Conservation (phyloP, 2,888 invertebrate species). For the Biston betularia region DNA sequence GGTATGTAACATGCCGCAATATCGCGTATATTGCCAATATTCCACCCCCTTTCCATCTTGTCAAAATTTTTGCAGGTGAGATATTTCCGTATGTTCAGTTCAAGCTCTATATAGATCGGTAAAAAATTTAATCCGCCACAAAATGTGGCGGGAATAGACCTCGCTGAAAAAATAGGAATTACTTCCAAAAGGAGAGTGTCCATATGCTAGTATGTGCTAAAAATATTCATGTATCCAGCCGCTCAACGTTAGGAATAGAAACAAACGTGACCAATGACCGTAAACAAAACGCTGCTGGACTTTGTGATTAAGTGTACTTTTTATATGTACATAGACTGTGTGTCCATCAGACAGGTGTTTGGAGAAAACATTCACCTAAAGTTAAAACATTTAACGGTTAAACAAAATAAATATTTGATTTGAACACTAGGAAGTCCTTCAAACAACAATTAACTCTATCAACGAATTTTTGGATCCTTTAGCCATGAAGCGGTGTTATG, state of each 20-base stretch:
- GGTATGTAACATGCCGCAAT: constrained; percentile 47
- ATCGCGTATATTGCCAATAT: constrained; percentile 52
- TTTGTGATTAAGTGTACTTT: constrained; percentile 15
- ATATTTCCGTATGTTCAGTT: constrained; percentile 38
- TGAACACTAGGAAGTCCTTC: no score
- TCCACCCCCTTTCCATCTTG: constrained; percentile 39
- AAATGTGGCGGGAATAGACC: no score
- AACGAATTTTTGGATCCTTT: no score
- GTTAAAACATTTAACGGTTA: no score
- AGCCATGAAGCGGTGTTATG: no score
- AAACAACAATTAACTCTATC: no score
- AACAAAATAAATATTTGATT: no score
- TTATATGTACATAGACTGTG: not conserved
- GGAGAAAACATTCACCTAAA: no score
- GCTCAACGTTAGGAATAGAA: constrained; percentile 27
- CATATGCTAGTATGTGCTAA: not conserved
- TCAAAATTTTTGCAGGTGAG: constrained; percentile 53
- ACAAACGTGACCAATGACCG: constrained; percentile 24
- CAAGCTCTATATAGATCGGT: constrained; percentile 16
- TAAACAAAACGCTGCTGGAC: constrained; percentile 21
- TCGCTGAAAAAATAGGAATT: no score
- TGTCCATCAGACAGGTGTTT: constrained; percentile 1
- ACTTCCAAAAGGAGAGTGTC: no score
- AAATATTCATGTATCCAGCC: constrained; percentile 15
- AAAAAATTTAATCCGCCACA: not conserved